phyloP scores from a whole-genome alignment of 2,113 vertebrate species.

The Lanius collurio region DNA sequence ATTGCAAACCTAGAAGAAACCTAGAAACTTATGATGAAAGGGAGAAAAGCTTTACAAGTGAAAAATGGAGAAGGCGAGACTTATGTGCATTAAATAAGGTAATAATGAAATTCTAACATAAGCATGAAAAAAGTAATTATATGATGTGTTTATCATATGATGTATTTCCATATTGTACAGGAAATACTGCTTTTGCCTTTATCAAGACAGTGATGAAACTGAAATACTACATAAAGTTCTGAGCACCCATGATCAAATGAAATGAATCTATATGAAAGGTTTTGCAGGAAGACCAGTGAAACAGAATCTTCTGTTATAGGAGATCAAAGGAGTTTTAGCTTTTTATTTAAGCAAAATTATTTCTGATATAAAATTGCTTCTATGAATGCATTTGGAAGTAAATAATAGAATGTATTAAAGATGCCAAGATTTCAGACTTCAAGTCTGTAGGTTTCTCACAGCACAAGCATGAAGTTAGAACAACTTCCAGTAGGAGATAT shows the following conservation, averaged over 20 bases:
- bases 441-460: background rate
- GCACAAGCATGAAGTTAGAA: background rate
- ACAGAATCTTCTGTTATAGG: background rate
- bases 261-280: background rate
- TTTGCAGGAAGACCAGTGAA: background rate
- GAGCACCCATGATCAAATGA: background rate
- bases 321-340: background rate
- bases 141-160: background rate
- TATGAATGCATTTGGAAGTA: background rate
- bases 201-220: background rate
- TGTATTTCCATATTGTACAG: background rate
- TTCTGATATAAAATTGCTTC: background rate
- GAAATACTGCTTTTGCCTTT: background rate
- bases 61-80: background rate
- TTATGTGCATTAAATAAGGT: background rate
- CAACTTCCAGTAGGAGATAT: background rate
- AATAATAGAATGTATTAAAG: background rate
- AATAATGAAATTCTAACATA: background rate
- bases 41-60: background rate
- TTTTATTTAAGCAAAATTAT: background rate
- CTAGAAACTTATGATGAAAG: background rate
- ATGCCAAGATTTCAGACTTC: background rate
- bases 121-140: background rate
- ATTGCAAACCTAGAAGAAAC: background rate
- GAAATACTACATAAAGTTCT: background rate